Percentiles rank a stretch among this genome's conserved stretches.
phyloP scores from a whole-genome alignment of 2,797 vertebrate genomes.

The Hoplostethus atlanticus region DNA sequence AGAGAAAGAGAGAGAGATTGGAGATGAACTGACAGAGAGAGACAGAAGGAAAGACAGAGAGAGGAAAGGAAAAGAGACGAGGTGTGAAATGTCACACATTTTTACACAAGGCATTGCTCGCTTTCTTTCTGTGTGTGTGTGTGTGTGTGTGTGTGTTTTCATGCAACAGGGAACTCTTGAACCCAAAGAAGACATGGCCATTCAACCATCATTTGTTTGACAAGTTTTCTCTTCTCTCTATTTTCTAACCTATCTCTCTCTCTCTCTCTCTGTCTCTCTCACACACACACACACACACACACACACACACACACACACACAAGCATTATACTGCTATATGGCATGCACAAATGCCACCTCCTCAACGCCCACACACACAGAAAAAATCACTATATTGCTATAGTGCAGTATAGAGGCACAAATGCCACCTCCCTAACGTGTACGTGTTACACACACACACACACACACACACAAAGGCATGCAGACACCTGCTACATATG shows the following conservation, averaged over 20 bases:
- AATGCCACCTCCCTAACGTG: too few species aligned
- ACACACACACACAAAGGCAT: too few species aligned
- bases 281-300: too few species aligned
- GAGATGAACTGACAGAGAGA: not conserved
- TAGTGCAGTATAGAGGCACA: too few species aligned
- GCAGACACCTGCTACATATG: too few species aligned
- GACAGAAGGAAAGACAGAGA: not conserved
- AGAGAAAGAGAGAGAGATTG: conserved; percentile 2
- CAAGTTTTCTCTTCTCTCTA: conserved; percentile 9
- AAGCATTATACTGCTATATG: too few species aligned
- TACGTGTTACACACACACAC: too few species aligned
- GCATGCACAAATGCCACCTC: too few species aligned
- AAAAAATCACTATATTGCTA: too few species aligned
- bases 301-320: too few species aligned
- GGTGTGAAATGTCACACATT: not conserved
- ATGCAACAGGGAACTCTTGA: not conserved
- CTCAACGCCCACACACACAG: too few species aligned
- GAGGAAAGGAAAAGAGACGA: not conserved
- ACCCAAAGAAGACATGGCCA: not conserved
- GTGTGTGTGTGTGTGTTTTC: conserved; percentile 4
- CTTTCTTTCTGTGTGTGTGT: not conserved
- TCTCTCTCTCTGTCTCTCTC: not conserved
- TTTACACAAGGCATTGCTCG: not conserved
- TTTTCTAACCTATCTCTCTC: not conserved
- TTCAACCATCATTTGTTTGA: not conserved